Evolutionary conservation across 2,113 vertebrate genomes (phyloP).

Genomic region (Thamnaconus septentrionalis): DNA sequence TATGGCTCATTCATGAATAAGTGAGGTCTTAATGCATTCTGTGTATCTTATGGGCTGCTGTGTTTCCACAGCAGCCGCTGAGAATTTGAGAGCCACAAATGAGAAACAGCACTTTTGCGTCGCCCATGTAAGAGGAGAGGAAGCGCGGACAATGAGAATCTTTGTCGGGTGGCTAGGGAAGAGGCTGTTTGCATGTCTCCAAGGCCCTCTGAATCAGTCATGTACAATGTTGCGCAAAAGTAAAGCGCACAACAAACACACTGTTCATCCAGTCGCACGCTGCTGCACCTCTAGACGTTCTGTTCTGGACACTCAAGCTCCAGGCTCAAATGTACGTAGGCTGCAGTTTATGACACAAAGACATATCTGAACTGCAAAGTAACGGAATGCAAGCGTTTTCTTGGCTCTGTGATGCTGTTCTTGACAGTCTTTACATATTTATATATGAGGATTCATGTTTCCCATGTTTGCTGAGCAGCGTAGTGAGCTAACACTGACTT

Average conservation of each 20-base stretch:
- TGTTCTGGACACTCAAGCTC: too few species aligned
- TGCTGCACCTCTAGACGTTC: not conserved
- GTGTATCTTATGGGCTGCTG: not conserved
- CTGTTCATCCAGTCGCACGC: too few species aligned
- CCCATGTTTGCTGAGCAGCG: too few species aligned
- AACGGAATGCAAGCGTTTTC: too few species aligned
- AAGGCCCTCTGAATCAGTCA: slow-evolving; percentile 40
- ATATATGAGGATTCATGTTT: too few species aligned
- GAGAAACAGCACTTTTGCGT: slow-evolving; percentile 32
- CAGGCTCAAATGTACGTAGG: too few species aligned
- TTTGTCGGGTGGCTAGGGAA: slow-evolving; percentile 55
- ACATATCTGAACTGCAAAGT: too few species aligned
- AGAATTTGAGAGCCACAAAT: slow-evolving; percentile 16
- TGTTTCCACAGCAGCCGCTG: slow-evolving; percentile 15
- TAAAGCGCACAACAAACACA: slow-evolving; percentile 27
- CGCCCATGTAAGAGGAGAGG: slow-evolving; percentile 31
- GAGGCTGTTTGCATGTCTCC: slow-evolving; percentile 46
- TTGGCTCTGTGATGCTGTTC: too few species aligned
- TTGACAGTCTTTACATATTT: too few species aligned
- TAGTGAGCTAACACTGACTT: too few species aligned
- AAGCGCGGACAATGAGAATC: slow-evolving; percentile 54
- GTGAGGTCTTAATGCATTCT: not conserved
- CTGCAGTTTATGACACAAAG: too few species aligned
- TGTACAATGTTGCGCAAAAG: slow-evolving; percentile 24
- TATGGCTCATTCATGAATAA: too few species aligned